These are phyloP conservation scores for Thereva unica DNA, from an alignment of 2,888 invertebrate genomes.

Conservation along the genomic window DNA sequence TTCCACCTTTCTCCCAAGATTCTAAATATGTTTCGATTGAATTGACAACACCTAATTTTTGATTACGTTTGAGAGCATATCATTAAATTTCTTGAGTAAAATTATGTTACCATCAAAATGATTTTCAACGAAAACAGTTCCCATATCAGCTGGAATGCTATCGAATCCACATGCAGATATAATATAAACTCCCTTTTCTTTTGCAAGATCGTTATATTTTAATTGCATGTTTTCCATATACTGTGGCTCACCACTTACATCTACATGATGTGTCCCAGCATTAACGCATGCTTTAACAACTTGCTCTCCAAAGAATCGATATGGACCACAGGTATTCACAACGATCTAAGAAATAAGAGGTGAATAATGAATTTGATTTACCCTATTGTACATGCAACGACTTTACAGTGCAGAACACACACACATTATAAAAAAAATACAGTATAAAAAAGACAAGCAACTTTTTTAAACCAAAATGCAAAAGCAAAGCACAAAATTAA, in stretches of 20 bases:
- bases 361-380: not conserved
- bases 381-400: no score
- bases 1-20: constrained; percentile 50
- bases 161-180: constrained; percentile 94
- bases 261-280: constrained; percentile 82
- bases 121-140: constrained; percentile 72
- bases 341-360: constrained; percentile 54
- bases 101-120: constrained; percentile 62
- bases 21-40: constrained; percentile 74
- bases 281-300: constrained; percentile 88
- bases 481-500: no score
- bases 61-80: constrained; percentile 51
- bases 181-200: constrained; percentile 81
- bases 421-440: no score
- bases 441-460: no score
- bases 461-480: no score
- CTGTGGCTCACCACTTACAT: constrained; percentile 91
- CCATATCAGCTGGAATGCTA: constrained; percentile 88
- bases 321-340: constrained; percentile 93
- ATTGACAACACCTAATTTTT: constrained; percentile 67
- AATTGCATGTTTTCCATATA: constrained; percentile 85
- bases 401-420: no score
- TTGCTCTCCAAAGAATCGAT: constrained; percentile 82
- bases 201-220: constrained; percentile 73
- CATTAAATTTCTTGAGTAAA: not conserved